These are phyloP conservation scores for Tyrophagus putrescentiae DNA, from an alignment of 1,140 invertebrate genomes.

Conservation along the genomic window DNA sequence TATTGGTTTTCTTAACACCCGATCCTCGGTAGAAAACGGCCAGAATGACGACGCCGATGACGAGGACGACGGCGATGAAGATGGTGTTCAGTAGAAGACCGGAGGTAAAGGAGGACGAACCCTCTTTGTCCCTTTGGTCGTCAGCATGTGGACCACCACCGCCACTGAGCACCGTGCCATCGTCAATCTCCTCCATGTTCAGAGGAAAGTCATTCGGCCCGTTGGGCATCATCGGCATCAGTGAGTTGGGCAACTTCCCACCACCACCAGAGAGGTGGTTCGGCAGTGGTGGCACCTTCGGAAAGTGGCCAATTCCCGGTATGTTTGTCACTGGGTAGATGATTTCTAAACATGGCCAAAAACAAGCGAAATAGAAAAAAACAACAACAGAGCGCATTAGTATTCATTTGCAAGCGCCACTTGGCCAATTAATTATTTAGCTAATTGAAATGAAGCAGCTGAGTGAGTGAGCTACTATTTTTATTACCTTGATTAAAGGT, in stretches of 20 bases:
- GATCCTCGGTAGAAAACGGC: neutral
- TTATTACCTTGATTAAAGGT: constrained; percentile 23
- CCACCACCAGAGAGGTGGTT: too few relatives aligned
- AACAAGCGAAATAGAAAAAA: neutral
- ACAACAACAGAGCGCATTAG: neutral
- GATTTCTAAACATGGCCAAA: neutral
- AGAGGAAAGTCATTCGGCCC: neutral
- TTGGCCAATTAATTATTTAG: neutral
- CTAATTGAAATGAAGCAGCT: neutral
- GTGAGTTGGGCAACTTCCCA: neutral
- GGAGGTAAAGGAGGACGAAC: neutral
- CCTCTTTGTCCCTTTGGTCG: neutral
- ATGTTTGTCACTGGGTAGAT: neutral
- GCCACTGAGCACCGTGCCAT: neutral
- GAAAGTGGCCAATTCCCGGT: neutral
- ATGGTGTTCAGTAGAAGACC: neutral
- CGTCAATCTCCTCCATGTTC: constrained; percentile 8
- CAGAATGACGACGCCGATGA: neutral
- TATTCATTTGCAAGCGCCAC: neutral
- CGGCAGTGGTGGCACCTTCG: neutral
- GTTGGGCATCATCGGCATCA: neutral
- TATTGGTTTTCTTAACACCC: constrained; percentile 3
- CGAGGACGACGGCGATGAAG: neutral
- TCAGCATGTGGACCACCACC: constrained; percentile 6
- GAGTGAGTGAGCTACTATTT: neutral